Base-by-base conservation (phyloP, 2,888 invertebrate species). In the Agriopis marginaria region DNA sequence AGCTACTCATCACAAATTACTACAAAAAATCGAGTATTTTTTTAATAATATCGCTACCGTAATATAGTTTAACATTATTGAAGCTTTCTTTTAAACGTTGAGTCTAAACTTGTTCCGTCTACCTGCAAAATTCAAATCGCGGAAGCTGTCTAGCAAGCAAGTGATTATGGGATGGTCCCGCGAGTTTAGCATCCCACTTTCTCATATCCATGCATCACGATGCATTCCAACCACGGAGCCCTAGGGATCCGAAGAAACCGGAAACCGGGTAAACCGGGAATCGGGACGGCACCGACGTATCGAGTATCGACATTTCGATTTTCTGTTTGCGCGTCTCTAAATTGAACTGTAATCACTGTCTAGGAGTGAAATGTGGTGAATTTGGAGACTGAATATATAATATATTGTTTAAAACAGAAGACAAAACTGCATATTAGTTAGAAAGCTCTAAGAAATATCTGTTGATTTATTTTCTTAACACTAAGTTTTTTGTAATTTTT, bases 201-300 rank as follows among this genome's bases (percentile, higher is more conserved):
- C 87, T 86, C 85, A 85, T 86, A 86, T 85, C 87, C 86, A 90
- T 91, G 87, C 88, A 90, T 88, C 89, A 87, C 82, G 81, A 87
- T 89, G 90, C 90, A 91, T 88, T 86, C 86, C 81, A 80, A 83
- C 88, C 87, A 79, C 85, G 79, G 65, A 71, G 60, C 81, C 86
- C 84, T 79, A 11, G 83, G 81, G 87, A 81, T 62, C 49, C 45
- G 42, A 32, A 51, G 68, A 32, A 62, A 65, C 61, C n/a, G 83
- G 82, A 86, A 82, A 68, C 61, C 55, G 55, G 44, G 65, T 66
- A 42, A 55, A 62, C 72, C 75, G 77, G 75, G 79, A 79, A 75
- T 78, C 77, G 80, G 79, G 82, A 82, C 75, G 74, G 76, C 56
- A 69, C 69, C 73, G 73, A 77, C 75, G 77, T 77, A 78, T 77